Evolutionary conservation across 2,888 invertebrate genomes (phyloP).

Genomic region (Ennomos quercinarius): DNA sequence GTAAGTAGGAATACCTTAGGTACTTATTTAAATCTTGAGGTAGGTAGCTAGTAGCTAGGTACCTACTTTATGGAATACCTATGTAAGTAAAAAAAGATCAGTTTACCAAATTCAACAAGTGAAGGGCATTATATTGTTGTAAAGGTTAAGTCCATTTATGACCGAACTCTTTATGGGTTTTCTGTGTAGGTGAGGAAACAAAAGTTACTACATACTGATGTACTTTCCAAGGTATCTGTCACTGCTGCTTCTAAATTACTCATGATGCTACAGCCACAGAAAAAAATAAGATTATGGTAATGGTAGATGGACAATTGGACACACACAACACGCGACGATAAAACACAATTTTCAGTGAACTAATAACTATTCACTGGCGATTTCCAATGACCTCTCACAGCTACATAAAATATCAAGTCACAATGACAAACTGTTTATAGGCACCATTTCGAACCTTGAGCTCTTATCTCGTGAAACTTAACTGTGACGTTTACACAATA

Average conservation of each 20-base stretch:
- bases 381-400: constrained; percentile 17
- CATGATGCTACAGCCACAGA: constrained; percentile 47
- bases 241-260: constrained; percentile 62
- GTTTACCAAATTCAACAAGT: too few relatives aligned
- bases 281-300: too few relatives aligned
- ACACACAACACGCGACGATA: constrained; percentile 29
- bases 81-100: too few relatives aligned
- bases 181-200: constrained; percentile 1
- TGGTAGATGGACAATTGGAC: constrained; percentile 3
- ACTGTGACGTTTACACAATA: constrained; percentile 11
- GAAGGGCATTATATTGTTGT: too few relatives aligned
- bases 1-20: too few relatives aligned
- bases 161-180: too few relatives aligned
- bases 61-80: too few relatives aligned
- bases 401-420: background rate
- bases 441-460: constrained; percentile 32
- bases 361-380: background rate
- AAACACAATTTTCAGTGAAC: background rate
- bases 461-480: constrained; percentile 28
- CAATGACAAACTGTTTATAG: constrained; percentile 31
- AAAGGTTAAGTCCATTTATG: too few relatives aligned
- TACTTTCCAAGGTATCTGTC: constrained; percentile 55
- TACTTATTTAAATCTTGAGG: too few relatives aligned
- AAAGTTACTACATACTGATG: constrained; percentile 56
- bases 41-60: too few relatives aligned